Conservation (phyloP, 1,140 invertebrate genomes). For the Rhagoletis pomonella region DNA sequence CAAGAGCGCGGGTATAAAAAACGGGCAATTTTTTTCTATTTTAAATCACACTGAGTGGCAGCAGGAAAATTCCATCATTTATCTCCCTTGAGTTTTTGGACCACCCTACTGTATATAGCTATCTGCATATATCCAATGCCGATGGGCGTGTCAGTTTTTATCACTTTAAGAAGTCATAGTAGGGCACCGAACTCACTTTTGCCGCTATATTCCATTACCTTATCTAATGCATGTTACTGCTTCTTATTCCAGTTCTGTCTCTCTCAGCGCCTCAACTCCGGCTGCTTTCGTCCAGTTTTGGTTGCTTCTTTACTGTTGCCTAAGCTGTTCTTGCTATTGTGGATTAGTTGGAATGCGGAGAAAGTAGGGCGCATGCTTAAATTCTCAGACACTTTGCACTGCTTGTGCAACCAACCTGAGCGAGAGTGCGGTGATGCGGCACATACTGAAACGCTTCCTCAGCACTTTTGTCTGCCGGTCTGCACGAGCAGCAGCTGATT, state of each 20-base stretch:
- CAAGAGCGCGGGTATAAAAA: too few species aligned
- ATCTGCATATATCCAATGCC: too few species aligned
- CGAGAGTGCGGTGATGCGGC: slow-evolving; percentile 20
- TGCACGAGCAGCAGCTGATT: slow-evolving; percentile 16
- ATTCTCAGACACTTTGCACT: slow-evolving; percentile 54
- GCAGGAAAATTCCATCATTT: too few species aligned
- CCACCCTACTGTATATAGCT: too few species aligned
- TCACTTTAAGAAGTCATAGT: too few species aligned
- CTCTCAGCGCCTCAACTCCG: slow-evolving; percentile 11
- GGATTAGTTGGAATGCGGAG: slow-evolving; percentile 67
- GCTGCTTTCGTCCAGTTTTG: not conserved
- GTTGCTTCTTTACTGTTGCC: not conserved
- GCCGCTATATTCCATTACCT: not conserved
- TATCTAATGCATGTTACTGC: not conserved
- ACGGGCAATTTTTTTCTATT: too few species aligned
- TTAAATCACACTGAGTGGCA: too few species aligned
- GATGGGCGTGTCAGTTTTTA: too few species aligned
- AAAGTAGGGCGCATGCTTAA: slow-evolving; percentile 66
- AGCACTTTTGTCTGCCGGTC: slow-evolving; percentile 1
- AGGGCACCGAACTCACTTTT: not conserved
- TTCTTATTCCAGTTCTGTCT: not conserved
- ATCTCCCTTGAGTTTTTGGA: too few species aligned
- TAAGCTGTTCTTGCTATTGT: slow-evolving; percentile 32
- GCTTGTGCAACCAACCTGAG: slow-evolving; percentile 44
- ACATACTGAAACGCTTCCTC: slow-evolving; percentile 12